Evolutionary conservation across 2,888 invertebrate species (phyloP), one percentile per base, ranked within the genome.

Genomic region (Drosophila infuscata): DNA sequence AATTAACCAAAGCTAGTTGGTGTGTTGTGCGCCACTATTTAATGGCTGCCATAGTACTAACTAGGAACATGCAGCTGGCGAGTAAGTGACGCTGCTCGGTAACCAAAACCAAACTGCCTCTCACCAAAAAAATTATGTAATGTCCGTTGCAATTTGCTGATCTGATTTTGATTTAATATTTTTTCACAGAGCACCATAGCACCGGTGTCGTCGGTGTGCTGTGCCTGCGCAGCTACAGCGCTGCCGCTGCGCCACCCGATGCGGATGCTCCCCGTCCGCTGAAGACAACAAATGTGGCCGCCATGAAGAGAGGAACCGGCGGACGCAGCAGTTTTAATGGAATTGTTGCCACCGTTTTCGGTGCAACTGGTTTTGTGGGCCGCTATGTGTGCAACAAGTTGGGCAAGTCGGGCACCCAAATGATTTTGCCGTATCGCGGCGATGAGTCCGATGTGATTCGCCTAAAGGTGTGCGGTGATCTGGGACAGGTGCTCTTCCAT

Each of bases 301-400:
- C 95, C 0, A 94, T 97, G 91, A 97, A 96, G 92, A 94, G 96
- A 77, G 98, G 98, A 35, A 97, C 97, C 29, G 98, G 98, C 17
- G 99, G 99, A 25, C 95, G 99, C 41, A 97, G 97, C 82, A 99
- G 99, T 91, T 99, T 99, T 93, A 99, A 97, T 94, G 99, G 99
- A 0, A 95, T 97, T 64, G 98, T 99, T 3, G 98, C 98, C n/a
- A 99, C 99, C n/a, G 97, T 99, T 1, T 99, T 99, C 93, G 99
- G 99, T 60, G 95, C 96, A 65, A 96, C 96, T 41, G 99, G 99
- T 3, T 98, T 98, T 91, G 93, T 99, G 0, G 99, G 99, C 0
- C 94, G 96, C 79, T 96, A 96, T 94, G 95, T 99, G 20, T 96
- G 97, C 92, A 99, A 98, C 92, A 96, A 96, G 89, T 94, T 99